Evolutionary conservation across 2,797 vertebrate species (phyloP).

Genomic region (Syngnathus acus): DNA sequence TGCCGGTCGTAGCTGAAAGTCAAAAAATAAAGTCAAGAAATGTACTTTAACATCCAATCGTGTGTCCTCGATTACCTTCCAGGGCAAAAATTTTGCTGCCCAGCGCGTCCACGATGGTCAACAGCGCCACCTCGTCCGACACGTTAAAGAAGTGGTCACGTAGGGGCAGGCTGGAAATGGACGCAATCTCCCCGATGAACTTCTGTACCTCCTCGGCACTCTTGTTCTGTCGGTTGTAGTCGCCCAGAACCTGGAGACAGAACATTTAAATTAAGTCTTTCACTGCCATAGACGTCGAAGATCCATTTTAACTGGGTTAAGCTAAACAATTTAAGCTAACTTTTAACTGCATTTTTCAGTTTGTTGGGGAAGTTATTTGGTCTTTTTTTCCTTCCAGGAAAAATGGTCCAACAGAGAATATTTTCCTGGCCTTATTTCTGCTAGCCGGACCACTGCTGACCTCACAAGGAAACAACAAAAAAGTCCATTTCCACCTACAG

Average conservation of each 20-base stretch:
- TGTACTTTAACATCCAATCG: not conserved
- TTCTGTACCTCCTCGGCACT: slow-evolving; percentile 69
- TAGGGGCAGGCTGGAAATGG: slow-evolving; percentile 81
- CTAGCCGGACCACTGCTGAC: not conserved
- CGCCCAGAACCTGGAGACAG: slow-evolving; percentile 84
- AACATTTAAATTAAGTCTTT: not conserved
- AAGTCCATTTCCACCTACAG: slow-evolving; percentile 72
- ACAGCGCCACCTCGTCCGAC: slow-evolving; percentile 83
- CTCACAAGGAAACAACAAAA: not conserved
- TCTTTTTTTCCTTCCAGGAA: not conserved
- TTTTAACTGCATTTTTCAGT: not conserved
- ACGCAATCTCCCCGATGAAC: slow-evolving; percentile 86
- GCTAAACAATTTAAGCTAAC: not conserved
- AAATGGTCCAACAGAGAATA: not conserved
- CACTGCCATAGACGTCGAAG: too few species aligned
- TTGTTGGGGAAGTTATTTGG: not conserved
- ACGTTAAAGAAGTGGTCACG: slow-evolving; percentile 97
- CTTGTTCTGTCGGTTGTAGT: slow-evolving; percentile 88
- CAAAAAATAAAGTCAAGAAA: not conserved
- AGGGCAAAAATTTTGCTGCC: slow-evolving; percentile 94
- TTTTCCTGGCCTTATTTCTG: not conserved
- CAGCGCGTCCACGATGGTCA: slow-evolving; percentile 85
- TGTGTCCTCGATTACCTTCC: slow-evolving; percentile 72
- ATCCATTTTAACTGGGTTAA: too few species aligned
- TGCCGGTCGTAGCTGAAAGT: slow-evolving; percentile 79